Conservation (phyloP, 2,797 vertebrate genomes). For the Tamandua tetradactyla region DNA sequence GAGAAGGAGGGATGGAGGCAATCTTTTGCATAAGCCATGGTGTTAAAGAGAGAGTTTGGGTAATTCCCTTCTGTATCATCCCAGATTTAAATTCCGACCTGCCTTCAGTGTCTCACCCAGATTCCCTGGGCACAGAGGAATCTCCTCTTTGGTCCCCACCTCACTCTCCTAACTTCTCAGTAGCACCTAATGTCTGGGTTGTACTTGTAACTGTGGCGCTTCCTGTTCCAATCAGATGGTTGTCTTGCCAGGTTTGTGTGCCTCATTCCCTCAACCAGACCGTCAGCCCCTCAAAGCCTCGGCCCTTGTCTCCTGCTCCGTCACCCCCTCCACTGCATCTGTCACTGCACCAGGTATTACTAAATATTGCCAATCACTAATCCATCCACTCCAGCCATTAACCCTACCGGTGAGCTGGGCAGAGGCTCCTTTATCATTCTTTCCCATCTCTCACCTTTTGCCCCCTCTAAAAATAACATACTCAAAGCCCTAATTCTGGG, state of each 20-base stretch:
- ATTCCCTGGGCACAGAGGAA: background rate
- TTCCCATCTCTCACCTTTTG: background rate
- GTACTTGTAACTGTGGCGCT: background rate
- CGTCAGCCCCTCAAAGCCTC: background rate
- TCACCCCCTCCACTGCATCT: background rate
- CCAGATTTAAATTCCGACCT: background rate
- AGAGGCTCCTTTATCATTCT: background rate
- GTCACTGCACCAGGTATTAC: background rate
- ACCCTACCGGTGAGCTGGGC: background rate
- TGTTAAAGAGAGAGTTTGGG: conserved; percentile 23
- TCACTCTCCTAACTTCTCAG: background rate
- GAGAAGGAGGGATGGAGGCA: background rate
- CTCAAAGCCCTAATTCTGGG: background rate
- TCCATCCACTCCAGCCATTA: fast-evolving
- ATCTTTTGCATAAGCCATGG: background rate
- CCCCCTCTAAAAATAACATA: background rate
- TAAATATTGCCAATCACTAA: background rate
- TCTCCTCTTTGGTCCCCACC: background rate
- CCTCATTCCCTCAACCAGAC: background rate
- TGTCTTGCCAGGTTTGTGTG: background rate
- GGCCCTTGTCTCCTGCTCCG: background rate
- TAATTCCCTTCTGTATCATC: background rate
- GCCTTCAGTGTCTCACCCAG: background rate
- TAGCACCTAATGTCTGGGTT: background rate
- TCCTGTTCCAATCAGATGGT: background rate